Evolutionary conservation across 1,140 invertebrate species (phyloP), one percentile per base, ranked within the genome.

Genomic region (Drosophila bocqueti): DNA sequence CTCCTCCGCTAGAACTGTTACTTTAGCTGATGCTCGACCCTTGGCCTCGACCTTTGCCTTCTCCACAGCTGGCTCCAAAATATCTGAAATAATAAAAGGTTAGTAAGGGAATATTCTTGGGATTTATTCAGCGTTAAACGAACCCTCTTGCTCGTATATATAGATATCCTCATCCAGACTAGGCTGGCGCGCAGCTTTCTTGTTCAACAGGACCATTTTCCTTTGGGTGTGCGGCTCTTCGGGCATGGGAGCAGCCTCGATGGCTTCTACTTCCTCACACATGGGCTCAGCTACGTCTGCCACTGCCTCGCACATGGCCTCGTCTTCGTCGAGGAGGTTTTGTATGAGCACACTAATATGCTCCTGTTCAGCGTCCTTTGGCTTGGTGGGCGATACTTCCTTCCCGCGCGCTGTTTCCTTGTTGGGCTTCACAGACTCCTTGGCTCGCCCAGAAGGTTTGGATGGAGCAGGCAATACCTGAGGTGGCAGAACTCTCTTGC

Each of bases 321-420:
- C 82, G 9, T 82, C 83, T 5, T 82, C 83, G 2, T 67, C 49
- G 0, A 85, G 50, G 13, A 85, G 85, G n/a, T 85, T 81, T 18
- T 72, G 64, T n/a, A 85, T 78, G 0, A 85, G 65, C 0, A 52
- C 79, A 34, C 69, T 79, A 2, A 85, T 76, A 29, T 85, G 83
- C 43, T 86, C 83, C 65, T 82, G 83, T 3, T 85, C 83, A 3
- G 54, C 16, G 4, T 83, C 76, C 9, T 59, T 83, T 1, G 58
- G 9, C 31, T 60, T 64, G 2, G 4, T 4, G 4, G 38, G 36
- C 24, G 24, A n/a, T n/a, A n/a, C n/a, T n/a, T n/a, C n/a, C n/a
- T n/a, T n/a, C n/a, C n/a, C n/a, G 36, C 24, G 24, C 24, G 29
- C 4, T 18, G 4, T 18, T 10, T 62, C 29, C 18, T 31, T 55